phyloP scores from a whole-genome alignment of 2,113 vertebrate genomes.

The Lophotis ruficrista region DNA sequence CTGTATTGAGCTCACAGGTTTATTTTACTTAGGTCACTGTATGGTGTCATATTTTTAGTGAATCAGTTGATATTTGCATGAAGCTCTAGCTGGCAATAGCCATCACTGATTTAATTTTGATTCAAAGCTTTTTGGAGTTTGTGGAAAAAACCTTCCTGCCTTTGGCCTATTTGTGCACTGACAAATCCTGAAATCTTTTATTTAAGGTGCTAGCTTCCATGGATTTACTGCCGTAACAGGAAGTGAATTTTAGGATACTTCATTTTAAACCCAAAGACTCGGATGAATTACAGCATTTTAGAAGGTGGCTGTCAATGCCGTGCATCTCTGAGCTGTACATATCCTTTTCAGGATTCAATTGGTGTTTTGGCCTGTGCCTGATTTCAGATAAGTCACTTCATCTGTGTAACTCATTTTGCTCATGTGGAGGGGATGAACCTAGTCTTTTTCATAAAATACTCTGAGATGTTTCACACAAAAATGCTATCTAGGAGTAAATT shows the following conservation, averaged over 20 bases:
- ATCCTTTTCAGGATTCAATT: neutral
- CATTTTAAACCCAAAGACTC: neutral
- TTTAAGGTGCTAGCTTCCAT: neutral
- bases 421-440: neutral
- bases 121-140: neutral
- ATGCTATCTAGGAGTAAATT: neutral
- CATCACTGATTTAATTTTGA: neutral
- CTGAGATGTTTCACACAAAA: neutral
- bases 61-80: neutral
- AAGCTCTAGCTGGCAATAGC: neutral
- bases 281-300: neutral
- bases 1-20: neutral
- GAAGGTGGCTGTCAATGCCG: neutral
- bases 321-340: neutral
- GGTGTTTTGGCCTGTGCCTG: neutral
- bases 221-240: neutral
- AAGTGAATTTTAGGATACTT: neutral
- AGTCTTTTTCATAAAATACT: neutral
- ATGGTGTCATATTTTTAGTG: neutral
- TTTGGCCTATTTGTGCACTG: neutral
- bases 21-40: neutral
- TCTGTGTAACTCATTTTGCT: neutral
- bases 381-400: neutral
- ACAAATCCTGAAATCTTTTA: neutral
- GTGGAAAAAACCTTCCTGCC: neutral